phyloP scores from a whole-genome alignment of 2,797 vertebrate genomes.

The Mergus octosetaceus region DNA sequence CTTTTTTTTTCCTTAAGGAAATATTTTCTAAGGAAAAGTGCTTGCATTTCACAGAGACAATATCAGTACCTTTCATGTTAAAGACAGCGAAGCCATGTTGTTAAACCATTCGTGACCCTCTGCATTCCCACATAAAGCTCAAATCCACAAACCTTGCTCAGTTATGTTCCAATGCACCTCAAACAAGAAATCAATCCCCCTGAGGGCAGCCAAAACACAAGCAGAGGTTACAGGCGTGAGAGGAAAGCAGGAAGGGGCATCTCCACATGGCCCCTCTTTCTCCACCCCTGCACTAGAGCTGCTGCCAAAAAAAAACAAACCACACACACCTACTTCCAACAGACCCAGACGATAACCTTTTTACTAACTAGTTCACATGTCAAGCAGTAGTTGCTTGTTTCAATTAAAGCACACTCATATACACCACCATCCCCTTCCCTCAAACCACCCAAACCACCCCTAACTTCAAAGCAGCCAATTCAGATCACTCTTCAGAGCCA shows the following conservation, averaged over 20 bases:
- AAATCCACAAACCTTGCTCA: neutral
- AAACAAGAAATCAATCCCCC: neutral
- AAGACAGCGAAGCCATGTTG: neutral
- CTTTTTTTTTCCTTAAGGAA: neutral
- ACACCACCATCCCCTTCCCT: neutral
- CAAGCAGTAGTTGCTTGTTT: neutral
- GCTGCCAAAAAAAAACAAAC: neutral
- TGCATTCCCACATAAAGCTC: neutral
- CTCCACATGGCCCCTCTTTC: neutral
- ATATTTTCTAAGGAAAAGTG: accelerated
- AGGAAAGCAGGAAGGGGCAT: neutral
- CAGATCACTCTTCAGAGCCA: neutral
- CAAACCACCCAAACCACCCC: neutral
- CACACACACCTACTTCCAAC: neutral
- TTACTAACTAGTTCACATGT: too few relatives aligned
- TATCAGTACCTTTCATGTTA: neutral
- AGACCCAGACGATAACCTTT: neutral
- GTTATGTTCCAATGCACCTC: neutral
- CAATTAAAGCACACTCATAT: accelerated
- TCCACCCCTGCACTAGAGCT: accelerated
- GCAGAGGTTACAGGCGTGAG: accelerated
- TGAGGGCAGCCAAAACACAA: neutral
- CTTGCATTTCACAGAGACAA: neutral
- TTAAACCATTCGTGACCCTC: neutral
- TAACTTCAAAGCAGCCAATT: neutral